A percentile compares a stretch with the other conserved stretches of the same genome.
Conservation (phyloP, 2,888 invertebrate genomes). For the Chesias legatella region DNA sequence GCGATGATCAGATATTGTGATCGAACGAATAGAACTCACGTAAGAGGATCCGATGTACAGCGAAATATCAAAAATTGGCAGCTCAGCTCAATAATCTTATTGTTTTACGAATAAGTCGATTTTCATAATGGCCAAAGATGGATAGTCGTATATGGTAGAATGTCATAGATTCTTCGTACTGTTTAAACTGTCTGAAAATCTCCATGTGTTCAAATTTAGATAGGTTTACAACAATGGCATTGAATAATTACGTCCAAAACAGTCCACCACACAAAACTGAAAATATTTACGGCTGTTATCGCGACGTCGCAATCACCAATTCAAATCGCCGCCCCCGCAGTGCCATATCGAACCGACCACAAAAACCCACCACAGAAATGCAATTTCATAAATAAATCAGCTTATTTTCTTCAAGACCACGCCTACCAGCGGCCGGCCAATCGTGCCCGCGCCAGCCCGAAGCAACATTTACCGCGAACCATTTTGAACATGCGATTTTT, state of each 20-base stretch:
- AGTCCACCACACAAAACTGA: slow-evolving; percentile 14
- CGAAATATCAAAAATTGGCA: too few relatives aligned
- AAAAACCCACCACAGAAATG: slow-evolving; percentile 60
- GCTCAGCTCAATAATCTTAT: too few relatives aligned
- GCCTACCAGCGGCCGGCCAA: slow-evolving; percentile 59
- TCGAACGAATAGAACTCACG: too few relatives aligned
- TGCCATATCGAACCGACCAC: slow-evolving; percentile 40
- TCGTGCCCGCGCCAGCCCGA: slow-evolving; percentile 46
- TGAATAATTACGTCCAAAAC: slow-evolving; percentile 3
- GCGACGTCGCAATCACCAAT: slow-evolving; percentile 45
- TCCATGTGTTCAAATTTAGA: slow-evolving; percentile 1
- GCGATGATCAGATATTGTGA: too few relatives aligned
- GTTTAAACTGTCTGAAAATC: neutral
- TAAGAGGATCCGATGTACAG: too few relatives aligned
- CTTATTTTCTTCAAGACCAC: slow-evolving; percentile 61
- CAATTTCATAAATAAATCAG: slow-evolving; percentile 72
- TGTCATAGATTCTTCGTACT: too few relatives aligned
- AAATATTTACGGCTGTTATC: slow-evolving; percentile 28
- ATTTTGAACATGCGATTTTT: slow-evolving; percentile 72
- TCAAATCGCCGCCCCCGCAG: slow-evolving; percentile 51
- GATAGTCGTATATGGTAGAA: too few relatives aligned
- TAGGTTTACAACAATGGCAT: neutral
- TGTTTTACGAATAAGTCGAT: too few relatives aligned
- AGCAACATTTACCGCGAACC: slow-evolving; percentile 72
- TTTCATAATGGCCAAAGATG: too few relatives aligned